These are phyloP conservation scores for Megaceryle alcyon DNA, from an alignment of 2,797 vertebrate species.

Conservation along the genomic window DNA sequence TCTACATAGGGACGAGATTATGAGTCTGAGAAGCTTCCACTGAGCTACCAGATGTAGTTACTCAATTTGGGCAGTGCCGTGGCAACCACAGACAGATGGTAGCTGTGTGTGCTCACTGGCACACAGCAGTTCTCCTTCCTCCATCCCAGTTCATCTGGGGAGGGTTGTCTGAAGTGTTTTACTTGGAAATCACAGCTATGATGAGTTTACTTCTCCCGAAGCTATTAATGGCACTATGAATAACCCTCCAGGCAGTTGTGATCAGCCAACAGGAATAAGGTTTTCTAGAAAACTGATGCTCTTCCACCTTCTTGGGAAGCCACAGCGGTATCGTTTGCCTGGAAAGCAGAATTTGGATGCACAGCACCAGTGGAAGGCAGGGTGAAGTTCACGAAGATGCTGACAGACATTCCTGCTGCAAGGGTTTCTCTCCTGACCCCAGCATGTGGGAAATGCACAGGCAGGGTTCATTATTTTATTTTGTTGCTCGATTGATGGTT, in stretches of 20 bases:
- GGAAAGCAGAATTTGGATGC: neutral
- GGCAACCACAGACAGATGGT: neutral
- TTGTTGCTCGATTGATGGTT: too few relatives aligned
- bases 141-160: neutral
- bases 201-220: neutral
- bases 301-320: neutral
- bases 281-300: neutral
- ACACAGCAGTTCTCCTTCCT: neutral
- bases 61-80: neutral
- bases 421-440: neutral
- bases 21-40: neutral
- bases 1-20: neutral
- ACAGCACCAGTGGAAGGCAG: neutral
- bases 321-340: fast-evolving
- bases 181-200: neutral
- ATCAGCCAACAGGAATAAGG: neutral
- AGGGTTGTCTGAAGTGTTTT: neutral
- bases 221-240: neutral
- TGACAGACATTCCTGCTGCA: neutral
- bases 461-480: neutral
- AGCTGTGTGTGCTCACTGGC: neutral
- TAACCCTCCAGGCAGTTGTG: neutral
- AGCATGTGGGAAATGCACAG: neutral
- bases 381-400: neutral
- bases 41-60: neutral